Evolutionary conservation across 1,140 invertebrate genomes (phyloP), one percentile per base, ranked within the genome.

Genomic region (Hydropsyche tenuis): DNA sequence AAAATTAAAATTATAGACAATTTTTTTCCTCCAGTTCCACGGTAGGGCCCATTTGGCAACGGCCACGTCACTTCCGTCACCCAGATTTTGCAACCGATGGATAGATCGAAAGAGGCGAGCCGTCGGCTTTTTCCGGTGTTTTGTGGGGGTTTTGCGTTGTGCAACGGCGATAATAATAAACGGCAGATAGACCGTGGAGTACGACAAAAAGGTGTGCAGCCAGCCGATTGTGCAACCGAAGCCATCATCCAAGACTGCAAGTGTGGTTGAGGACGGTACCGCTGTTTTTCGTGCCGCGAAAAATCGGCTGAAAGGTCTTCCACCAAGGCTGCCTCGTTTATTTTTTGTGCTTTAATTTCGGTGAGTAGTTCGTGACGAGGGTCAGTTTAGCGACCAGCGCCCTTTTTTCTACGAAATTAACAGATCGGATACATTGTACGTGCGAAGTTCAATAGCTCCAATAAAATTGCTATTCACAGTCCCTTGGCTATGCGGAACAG

Each of bases 281-380:
- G 18, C n/a, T 25, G 23, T 12, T 60, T 60, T 25, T 9, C 3
- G 9, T 4, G 30, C 30, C 9, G 14, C 23, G 7, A 60, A 60
- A 22, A 60, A 25, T 22, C 11, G 9, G 20, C 12, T 27, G 1
- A 2, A 25, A 60, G 22, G 22, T 37, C 9, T 37, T 37, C 30
- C 9, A 4, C 30, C 11, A 25, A 60, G 56, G 56, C 14, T 60
- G 1, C 14, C 16, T 53, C 20, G 51, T 20, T n/a, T n/a, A n/a
- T n/a, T n/a, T n/a, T n/a, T n/a, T n/a, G n/a, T n/a, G n/a, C n/a
- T 23, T 65, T 65, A 65, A 65, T 65, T 65, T 43, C 12, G 30
- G 27, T 30, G 20, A 65, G 63, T 65, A 45, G 30, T 65, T 65
- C 63, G 63, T 65, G 63, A 43, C 63, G 14, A 23, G 37, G 30